Evolutionary conservation across 2,113 vertebrate species (phyloP).

Genomic region (Oncorhynchus mykiss): DNA sequence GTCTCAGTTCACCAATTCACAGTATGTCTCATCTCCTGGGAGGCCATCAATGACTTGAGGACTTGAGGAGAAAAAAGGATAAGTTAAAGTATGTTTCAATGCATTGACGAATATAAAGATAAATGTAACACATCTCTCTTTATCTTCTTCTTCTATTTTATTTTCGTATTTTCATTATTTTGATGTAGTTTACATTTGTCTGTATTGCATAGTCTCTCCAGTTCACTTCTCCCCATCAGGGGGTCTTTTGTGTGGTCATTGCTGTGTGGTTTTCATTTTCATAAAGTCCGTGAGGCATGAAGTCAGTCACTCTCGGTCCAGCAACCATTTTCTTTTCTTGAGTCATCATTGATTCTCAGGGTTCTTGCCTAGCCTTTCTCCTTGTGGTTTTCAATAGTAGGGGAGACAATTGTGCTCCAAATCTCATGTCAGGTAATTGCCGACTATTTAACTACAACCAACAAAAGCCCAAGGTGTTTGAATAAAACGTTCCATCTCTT

Average conservation of each 20-base stretch:
- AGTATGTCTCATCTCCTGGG: no score
- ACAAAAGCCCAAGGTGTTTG: not conserved
- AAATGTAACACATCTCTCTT: not conserved
- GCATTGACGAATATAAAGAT: not conserved
- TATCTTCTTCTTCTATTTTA: not conserved
- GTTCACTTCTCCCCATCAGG: not conserved
- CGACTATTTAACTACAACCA: not conserved
- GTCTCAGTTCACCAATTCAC: not conserved
- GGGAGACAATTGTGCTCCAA: not conserved
- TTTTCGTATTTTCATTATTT: not conserved
- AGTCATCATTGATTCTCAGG: not conserved
- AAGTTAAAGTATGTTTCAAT: not conserved
- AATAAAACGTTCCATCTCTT: no score
- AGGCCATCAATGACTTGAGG: no score
- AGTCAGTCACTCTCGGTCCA: constrained; percentile 36
- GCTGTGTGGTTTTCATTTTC: constrained; percentile 45
- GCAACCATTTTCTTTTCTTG: not conserved
- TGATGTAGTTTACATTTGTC: not conserved
- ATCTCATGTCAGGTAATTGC: not conserved
- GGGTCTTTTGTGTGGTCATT: not conserved
- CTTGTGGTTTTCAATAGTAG: not conserved
- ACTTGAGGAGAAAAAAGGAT: no score
- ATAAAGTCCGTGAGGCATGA: constrained; percentile 40
- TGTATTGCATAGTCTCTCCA: not conserved
- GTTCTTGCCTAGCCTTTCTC: not conserved